phyloP scores from a whole-genome alignment of 2,888 invertebrate species.

The Drosophila picticornis region DNA sequence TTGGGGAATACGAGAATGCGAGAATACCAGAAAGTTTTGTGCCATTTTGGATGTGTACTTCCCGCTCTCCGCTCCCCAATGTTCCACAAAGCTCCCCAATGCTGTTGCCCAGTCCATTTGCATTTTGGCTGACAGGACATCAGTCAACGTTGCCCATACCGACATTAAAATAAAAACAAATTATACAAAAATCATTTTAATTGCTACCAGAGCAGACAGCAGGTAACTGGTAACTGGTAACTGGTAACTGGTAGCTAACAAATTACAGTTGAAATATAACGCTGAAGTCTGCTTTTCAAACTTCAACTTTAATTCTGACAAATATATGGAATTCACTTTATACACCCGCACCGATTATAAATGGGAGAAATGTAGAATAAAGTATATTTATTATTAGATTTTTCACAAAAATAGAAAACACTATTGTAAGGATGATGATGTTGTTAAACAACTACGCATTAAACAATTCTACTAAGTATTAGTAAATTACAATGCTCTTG shows the following conservation, averaged over 20 bases:
- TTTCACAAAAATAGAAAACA: neutral
- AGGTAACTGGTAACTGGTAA: neutral
- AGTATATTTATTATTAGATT: neutral
- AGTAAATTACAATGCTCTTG: neutral
- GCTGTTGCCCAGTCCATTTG: constrained; percentile 21
- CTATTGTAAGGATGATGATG: neutral
- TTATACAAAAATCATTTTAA: constrained; percentile 46
- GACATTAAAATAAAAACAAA: constrained; percentile 47
- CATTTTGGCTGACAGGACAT: constrained; percentile 31
- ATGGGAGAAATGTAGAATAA: neutral
- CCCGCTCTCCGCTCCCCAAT: neutral
- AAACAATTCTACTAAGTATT: neutral
- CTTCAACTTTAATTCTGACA: constrained; percentile 42
- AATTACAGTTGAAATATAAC: constrained; percentile 4
- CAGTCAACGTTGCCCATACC: constrained; percentile 30
- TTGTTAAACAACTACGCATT: neutral
- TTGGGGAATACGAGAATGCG: constrained; percentile 71
- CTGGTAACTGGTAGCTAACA: neutral
- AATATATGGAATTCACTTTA: constrained; percentile 18
- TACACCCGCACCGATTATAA: neutral
- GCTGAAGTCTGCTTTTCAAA: constrained; percentile 12
- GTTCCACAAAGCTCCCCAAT: constrained; percentile 1
- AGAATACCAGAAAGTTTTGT: constrained; percentile 67
- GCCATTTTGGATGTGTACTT: constrained; percentile 61
- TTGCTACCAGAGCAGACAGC: constrained; percentile 22